Conservation (phyloP, 2,797 vertebrate genomes). For the Tapera naevia region DNA sequence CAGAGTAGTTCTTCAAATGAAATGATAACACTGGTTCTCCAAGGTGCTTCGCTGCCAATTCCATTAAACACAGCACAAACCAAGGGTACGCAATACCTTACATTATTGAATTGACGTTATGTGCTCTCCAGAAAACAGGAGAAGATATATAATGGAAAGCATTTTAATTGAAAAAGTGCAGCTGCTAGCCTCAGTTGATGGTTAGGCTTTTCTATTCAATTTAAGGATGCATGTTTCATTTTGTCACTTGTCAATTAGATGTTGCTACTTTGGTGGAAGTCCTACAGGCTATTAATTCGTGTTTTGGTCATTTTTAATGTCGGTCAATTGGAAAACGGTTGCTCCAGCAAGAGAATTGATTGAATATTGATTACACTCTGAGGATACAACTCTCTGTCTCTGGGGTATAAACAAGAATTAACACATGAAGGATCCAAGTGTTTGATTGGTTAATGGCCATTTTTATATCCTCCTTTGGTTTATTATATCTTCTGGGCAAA, state of each 20-base stretch:
- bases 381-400: not conserved
- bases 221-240: not conserved
- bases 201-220: not conserved
- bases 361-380: conserved; percentile 16
- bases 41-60: not conserved
- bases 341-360: not conserved
- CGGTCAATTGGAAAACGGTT: not conserved
- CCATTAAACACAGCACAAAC: not conserved
- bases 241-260: not conserved
- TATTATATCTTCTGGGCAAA: not conserved
- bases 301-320: not conserved
- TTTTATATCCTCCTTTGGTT: not conserved
- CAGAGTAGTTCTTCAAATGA: not conserved
- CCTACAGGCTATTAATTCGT: not conserved
- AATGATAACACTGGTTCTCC: not conserved
- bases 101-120: rapidly evolving
- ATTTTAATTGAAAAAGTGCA: not conserved
- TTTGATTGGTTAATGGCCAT: not conserved
- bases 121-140: not conserved
- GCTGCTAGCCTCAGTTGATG: not conserved
- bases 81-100: rapidly evolving
- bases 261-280: not conserved
- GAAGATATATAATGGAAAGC: not conserved
- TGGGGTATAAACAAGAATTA: conserved; percentile 24
- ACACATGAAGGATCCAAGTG: not conserved